phyloP scores from a whole-genome alignment of 2,797 vertebrate species.

The Parambassis ranga region DNA sequence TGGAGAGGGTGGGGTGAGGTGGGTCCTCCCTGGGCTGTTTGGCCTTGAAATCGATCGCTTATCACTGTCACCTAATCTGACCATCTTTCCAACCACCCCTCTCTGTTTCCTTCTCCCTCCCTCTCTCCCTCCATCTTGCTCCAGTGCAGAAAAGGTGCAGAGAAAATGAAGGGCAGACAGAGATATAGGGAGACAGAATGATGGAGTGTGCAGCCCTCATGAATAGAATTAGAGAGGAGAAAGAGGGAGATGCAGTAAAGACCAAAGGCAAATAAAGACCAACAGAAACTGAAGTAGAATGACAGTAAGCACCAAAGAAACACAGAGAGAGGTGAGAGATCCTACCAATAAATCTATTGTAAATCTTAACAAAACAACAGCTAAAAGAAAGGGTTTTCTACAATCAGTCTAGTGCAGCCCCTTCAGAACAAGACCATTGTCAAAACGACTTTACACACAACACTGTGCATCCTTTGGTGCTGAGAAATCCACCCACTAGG shows the following conservation, averaged over 20 bases:
- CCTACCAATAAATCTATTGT: conserved; percentile 47
- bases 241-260: conserved; percentile 59
- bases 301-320: conserved; percentile 51
- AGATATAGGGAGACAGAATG: conserved; percentile 72
- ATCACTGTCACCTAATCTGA: conserved; percentile 78
- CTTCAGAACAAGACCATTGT: conserved; percentile 7
- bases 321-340: background rate
- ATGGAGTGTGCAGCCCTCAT: conserved; percentile 70
- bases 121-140: conserved; percentile 29
- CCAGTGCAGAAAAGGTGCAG: conserved; percentile 57
- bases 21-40: conserved; percentile 58
- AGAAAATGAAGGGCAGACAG: conserved; percentile 74
- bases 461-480: too few relatives aligned
- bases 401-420: conserved; percentile 3
- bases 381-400: too few relatives aligned
- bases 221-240: conserved; percentile 74
- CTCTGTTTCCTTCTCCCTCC: conserved; percentile 7
- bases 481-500: too few relatives aligned
- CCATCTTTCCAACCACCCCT: conserved; percentile 61
- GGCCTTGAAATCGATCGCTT: conserved; percentile 79
- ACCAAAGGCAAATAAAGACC: conserved; percentile 74
- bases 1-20: background rate
- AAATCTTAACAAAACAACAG: conserved; percentile 49
- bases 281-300: conserved; percentile 50
- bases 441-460: too few relatives aligned